Conservation (phyloP, 2,888 invertebrate genomes). For the Leptopilina drosophilae region DNA sequence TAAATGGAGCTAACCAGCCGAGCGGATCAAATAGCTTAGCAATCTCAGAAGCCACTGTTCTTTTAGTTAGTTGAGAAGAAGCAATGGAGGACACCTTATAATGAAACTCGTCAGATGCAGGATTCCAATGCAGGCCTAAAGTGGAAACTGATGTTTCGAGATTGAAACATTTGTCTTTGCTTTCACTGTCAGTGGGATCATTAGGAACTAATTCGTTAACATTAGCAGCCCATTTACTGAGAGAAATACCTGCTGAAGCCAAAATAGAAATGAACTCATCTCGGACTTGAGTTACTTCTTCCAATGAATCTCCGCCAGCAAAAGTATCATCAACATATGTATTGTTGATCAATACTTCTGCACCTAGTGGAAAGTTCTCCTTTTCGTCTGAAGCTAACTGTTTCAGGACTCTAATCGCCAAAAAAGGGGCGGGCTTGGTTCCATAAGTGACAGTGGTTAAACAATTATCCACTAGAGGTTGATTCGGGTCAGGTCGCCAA, state of each 20-base stretch:
- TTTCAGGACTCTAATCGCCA: background rate
- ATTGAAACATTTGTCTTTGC: background rate
- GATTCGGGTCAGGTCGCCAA: background rate
- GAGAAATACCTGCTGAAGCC: background rate
- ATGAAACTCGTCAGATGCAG: background rate
- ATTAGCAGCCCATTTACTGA: background rate
- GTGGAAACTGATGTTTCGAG: background rate
- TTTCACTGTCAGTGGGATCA: background rate
- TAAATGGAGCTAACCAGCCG: background rate
- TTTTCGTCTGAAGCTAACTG: background rate
- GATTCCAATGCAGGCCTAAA: background rate
- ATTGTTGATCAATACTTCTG: background rate
- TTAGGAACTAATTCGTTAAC: background rate
- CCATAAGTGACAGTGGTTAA: background rate
- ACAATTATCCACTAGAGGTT: background rate
- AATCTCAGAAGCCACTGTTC: background rate
- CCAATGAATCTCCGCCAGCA: background rate
- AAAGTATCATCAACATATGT: background rate
- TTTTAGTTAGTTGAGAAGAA: background rate
- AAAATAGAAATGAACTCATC: background rate
- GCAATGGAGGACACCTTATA: background rate
- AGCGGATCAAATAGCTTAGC: background rate
- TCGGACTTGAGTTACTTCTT: background rate
- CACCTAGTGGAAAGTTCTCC: background rate
- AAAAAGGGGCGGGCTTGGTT: background rate